Evolutionary conservation across 2,797 vertebrate species (phyloP), one percentile per base, ranked within the genome.

Genomic region (Halcyon badia): DNA sequence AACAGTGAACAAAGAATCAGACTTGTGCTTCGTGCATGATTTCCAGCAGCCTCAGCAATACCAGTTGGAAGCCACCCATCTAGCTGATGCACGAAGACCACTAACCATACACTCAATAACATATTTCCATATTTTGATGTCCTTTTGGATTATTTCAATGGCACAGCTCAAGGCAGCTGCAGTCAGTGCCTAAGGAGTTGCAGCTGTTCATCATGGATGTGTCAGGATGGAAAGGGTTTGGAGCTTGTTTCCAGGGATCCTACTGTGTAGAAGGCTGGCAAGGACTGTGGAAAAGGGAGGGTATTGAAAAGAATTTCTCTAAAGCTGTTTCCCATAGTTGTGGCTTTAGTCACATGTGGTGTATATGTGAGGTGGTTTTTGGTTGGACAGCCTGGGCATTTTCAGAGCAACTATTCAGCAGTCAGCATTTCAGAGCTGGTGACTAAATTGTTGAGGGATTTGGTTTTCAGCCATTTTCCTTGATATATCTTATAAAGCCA

Each of bases 181-280:
- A 35, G 77, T 97, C 69, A 91, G 57, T 82, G 88, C 81, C 94
- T 97, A 97, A 98, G 96, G 93, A 97, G 94, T 97, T 98, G 93
- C 97, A 98, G 98, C 97, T 98, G 97, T 95, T 98, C 86, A 62
- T 97, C 96, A 91, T 44, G 86, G 93, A 94, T 96, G 39, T 94
- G 96, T 97, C 89, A 96, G 96, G 95, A 98, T 97, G 57, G 85
- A 97, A 95, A 97, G 57, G 93, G 75, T 95, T 97, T 98, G 92
- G 97, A 97, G 75, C 30, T 85, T 30, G 5, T 94, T 97, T 97
- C 82, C 89, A 96, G 57, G 91, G 96, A 51, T 97, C 95, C 96
- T 98, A 97, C 98, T 98, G 97, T 94, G 95, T 94, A 95, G 91
- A 97, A 96, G 85, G 94, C 83, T 97, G 98, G 97, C 97, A 98